Conservation (phyloP, 2,113 vertebrate genomes). For the Cepphus grylle region DNA sequence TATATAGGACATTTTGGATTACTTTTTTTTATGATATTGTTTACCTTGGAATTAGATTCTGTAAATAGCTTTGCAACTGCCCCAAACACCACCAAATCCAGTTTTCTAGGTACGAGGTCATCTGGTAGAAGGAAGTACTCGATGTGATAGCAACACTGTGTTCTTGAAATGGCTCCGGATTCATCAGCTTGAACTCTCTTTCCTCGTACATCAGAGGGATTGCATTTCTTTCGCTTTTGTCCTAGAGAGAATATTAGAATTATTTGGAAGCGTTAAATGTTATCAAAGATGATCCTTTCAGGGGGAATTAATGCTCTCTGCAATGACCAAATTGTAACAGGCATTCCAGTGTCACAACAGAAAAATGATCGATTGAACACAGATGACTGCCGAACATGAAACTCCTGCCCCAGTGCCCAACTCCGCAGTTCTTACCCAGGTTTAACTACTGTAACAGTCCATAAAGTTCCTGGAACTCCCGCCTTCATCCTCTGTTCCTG, state of each 20-base stretch:
- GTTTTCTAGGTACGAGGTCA: conserved; percentile 62
- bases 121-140: conserved; percentile 81
- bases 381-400: background rate
- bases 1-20: rapidly evolving
- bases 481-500: background rate
- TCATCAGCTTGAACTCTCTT: background rate
- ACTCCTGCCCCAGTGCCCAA: background rate
- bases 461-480: background rate
- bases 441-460: background rate
- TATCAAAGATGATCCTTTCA: background rate
- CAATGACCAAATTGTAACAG: background rate
- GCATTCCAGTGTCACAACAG: background rate
- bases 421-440: background rate
- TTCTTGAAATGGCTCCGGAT: background rate
- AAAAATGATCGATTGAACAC: background rate
- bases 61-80: conserved; percentile 74
- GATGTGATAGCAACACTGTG: conserved; percentile 73
- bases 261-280: background rate
- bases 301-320: background rate
- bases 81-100: conserved; percentile 77
- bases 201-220: background rate
- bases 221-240: background rate
- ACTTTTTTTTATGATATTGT: background rate
- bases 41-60: conserved; percentile 77
- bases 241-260: conserved; percentile 23